A percentile compares a stretch with the other conserved stretches of the same genome.
Conservation (phyloP, 1,140 invertebrate species). For the Lysiphlebus fabarum region DNA sequence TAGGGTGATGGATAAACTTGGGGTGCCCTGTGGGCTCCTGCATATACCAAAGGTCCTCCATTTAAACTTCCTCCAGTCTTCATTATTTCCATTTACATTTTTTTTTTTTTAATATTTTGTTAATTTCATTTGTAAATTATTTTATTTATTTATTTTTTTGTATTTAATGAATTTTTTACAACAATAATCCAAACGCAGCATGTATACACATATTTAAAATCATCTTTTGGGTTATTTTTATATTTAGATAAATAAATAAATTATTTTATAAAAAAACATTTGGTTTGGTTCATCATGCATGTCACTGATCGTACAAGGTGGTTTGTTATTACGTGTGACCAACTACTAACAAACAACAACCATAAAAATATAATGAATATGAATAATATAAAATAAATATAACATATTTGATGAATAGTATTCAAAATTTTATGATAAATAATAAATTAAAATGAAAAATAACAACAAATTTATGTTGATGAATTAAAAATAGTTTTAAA, state of each 20-base stretch:
- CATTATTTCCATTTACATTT: conserved; percentile 33
- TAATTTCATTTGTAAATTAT: conserved; percentile 3
- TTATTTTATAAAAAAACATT: not conserved
- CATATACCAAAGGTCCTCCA: conserved; percentile 49
- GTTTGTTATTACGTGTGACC: conserved; percentile 13
- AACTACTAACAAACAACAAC: not conserved
- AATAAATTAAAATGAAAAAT: no score
- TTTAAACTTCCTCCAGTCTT: conserved; percentile 45
- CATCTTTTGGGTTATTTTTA: not conserved
- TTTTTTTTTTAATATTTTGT: conserved; percentile 6
- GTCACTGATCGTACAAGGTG: conserved; percentile 10
- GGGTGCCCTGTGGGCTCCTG: conserved; percentile 52
- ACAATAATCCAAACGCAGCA: conserved; percentile 23
- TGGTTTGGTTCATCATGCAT: conserved; percentile 5
- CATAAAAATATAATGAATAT: conserved; percentile 15
- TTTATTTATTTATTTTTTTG: conserved; percentile 29
- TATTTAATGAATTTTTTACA: not conserved
- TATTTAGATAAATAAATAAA: not conserved
- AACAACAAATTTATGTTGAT: no score
- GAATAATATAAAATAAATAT: no score
- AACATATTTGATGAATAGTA: no score
- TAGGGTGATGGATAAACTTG: conserved; percentile 54
- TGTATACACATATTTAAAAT: conserved; percentile 6
- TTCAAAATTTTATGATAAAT: no score
- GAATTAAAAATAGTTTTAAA: not conserved